These are phyloP conservation scores for Drosophila picticornis DNA, from an alignment of 2,888 invertebrate species.

Conservation along the genomic window DNA sequence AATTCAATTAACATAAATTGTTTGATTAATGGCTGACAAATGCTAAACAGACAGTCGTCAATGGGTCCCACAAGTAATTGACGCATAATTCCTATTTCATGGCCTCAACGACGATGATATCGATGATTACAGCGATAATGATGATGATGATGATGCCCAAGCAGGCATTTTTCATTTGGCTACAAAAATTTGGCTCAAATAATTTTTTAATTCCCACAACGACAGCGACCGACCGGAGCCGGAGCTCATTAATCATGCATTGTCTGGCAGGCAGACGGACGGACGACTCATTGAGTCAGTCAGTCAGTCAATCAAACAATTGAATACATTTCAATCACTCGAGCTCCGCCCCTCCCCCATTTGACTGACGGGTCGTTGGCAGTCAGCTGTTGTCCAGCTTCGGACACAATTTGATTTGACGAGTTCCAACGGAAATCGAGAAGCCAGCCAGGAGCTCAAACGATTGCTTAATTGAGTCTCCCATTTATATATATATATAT, in stretches of 20 bases:
- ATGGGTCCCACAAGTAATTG: conserved; percentile 62
- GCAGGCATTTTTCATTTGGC: conserved; percentile 50
- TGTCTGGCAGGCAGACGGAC: conserved; percentile 46
- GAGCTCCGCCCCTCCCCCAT: conserved; percentile 6
- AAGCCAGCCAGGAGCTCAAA: conserved; percentile 15
- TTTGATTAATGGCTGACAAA: conserved; percentile 75
- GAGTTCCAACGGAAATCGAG: conserved; percentile 25
- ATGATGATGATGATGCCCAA: conserved; percentile 13
- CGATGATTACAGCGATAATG: conserved; percentile 29
- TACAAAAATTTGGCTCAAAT: conserved; percentile 57
- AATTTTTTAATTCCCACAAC: conserved; percentile 73
- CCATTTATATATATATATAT: not conserved
- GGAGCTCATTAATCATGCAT: conserved; percentile 72
- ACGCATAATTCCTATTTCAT: conserved; percentile 60
- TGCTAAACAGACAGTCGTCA: conserved; percentile 58
- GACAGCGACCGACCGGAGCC: conserved; percentile 24
- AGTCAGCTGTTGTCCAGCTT: conserved; percentile 23
- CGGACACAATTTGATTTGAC: conserved; percentile 69
- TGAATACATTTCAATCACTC: conserved; percentile 80
- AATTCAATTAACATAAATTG: conserved; percentile 80
- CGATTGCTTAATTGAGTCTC: conserved; percentile 39
- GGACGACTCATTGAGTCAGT: conserved; percentile 30
- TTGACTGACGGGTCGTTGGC: conserved; percentile 12
- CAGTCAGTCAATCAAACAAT: conserved; percentile 75
- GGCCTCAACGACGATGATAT: conserved; percentile 38